Evolutionary conservation across 2,113 vertebrate species (phyloP).

Genomic region (Polypterus bichir): DNA sequence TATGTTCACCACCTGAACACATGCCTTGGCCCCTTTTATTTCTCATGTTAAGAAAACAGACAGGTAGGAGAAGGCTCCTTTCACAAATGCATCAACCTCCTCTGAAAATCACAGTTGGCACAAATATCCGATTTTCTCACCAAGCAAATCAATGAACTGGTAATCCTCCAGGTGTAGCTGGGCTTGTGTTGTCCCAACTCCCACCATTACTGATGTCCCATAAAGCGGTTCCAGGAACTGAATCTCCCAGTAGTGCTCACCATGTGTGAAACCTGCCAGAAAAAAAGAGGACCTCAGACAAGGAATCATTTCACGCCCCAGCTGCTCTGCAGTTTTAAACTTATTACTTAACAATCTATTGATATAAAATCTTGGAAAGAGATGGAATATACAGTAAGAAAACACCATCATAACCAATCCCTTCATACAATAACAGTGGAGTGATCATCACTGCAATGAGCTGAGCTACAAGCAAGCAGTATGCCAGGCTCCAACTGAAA

Average conservation of each 20-base stretch:
- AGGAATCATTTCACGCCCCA: not conserved
- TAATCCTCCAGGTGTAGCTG: constrained; percentile 18
- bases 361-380: not conserved
- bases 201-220: constrained; percentile 31
- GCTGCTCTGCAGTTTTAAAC: not conserved
- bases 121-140: constrained; percentile 10
- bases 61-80: too few relatives aligned
- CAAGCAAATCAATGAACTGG: constrained; percentile 25
- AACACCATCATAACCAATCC: too few relatives aligned
- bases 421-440: not conserved
- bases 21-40: too few relatives aligned
- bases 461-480: not conserved
- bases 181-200: constrained; percentile 27
- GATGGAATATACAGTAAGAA: not conserved
- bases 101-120: too few relatives aligned
- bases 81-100: too few relatives aligned
- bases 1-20: too few relatives aligned
- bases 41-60: too few relatives aligned
- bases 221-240: constrained; percentile 28
- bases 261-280: constrained; percentile 23
- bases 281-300: not conserved
- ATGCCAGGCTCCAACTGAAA: too few relatives aligned
- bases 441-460: not conserved
- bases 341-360: not conserved
- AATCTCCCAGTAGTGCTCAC: constrained; percentile 33